Conservation (phyloP, 2,888 invertebrate genomes). For the Zele albiditarsus region DNA sequence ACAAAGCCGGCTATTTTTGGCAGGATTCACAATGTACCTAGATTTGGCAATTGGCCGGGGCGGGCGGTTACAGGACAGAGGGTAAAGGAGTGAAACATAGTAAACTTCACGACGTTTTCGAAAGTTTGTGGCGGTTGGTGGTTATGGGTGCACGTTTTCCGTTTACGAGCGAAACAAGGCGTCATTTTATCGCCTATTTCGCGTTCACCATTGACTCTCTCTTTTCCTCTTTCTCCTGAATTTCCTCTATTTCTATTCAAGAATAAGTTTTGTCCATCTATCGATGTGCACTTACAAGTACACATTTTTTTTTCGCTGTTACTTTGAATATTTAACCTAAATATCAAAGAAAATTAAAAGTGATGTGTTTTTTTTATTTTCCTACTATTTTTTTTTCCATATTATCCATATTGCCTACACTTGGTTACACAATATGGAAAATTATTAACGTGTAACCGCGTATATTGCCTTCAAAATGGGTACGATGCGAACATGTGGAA, state of each 20-base stretch:
- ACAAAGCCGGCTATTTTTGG: neutral
- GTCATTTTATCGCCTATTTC: conserved; percentile 37
- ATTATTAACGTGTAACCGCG: conserved; percentile 3
- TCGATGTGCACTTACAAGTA: neutral
- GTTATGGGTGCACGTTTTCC: conserved; percentile 36
- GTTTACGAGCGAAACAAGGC: conserved; percentile 37
- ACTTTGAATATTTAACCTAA: neutral
- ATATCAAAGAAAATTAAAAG: neutral
- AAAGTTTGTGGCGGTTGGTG: conserved; percentile 37
- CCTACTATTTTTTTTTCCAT: neutral
- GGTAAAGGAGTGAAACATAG: conserved; percentile 23
- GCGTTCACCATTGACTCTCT: conserved; percentile 29
- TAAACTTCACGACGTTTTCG: conserved; percentile 36
- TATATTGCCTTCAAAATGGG: neutral
- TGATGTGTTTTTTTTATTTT: neutral
- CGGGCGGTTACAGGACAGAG: neutral
- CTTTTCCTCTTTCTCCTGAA: neutral
- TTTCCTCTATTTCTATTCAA: neutral
- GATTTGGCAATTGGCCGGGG: conserved; percentile 9
- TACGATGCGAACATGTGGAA: conserved; percentile 6
- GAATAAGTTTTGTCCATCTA: neutral
- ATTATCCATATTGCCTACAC: neutral
- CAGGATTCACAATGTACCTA: neutral
- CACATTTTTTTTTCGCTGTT: neutral
- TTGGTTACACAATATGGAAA: neutral